Conservation (phyloP, 1,140 invertebrate species). For the Pygmarrhopalites habei region DNA sequence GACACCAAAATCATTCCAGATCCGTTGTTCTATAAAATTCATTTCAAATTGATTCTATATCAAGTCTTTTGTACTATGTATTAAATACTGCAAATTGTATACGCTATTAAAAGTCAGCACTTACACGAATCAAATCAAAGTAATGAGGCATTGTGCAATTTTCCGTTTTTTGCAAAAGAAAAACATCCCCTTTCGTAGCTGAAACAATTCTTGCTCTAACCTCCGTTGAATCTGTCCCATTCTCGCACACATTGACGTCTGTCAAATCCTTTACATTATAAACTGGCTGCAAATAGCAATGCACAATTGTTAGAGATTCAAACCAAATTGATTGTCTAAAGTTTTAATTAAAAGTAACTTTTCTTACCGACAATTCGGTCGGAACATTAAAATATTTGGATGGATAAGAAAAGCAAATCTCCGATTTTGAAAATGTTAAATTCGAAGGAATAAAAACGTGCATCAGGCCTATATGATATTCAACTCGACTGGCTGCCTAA, state of each 20-base stretch:
- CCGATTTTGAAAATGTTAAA: background rate
- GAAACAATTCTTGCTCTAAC: too few species aligned
- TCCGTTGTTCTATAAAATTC: constrained; percentile 11
- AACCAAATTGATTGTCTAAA: background rate
- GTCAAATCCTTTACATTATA: constrained; percentile 13
- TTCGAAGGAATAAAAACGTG: background rate
- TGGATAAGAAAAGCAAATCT: constrained; percentile 23
- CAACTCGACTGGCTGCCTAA: background rate
- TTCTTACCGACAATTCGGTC: constrained; percentile 8
- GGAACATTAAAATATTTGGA: constrained; percentile 14
- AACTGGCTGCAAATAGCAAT: constrained; percentile 6
- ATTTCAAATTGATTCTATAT: background rate
- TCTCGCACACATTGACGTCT: constrained; percentile 4
- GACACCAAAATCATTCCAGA: constrained; percentile 21
- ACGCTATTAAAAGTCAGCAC: background rate
- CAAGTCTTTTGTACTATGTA: background rate
- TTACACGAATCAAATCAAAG: constrained; percentile 15
- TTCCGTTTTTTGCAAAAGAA: background rate
- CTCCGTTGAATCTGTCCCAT: background rate
- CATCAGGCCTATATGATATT: background rate
- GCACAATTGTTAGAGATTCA: background rate
- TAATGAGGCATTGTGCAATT: constrained; percentile 6
- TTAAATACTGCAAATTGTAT: background rate
- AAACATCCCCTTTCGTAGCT: background rate
- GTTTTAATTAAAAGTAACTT: background rate